phyloP scores from a whole-genome alignment of 2,797 vertebrate genomes.

The Varecia variegata region DNA sequence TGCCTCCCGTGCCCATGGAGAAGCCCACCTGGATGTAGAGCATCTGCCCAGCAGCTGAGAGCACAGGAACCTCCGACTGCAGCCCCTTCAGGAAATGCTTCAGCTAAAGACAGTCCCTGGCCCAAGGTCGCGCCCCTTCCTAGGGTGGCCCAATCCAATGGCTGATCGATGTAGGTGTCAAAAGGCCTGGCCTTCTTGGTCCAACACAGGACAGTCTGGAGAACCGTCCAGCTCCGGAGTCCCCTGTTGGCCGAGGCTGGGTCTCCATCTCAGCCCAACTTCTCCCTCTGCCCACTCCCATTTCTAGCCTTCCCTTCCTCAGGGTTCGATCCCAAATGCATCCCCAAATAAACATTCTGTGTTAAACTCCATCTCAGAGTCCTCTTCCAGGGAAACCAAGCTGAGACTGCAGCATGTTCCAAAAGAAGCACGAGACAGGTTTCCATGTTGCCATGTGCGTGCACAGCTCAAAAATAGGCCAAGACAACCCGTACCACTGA shows the following conservation, averaged over 20 bases:
- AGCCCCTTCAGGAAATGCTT: background rate
- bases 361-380: background rate
- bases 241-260: background rate
- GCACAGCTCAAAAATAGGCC: background rate
- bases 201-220: background rate
- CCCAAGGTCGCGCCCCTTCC: too few species aligned
- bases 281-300: background rate
- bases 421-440: background rate
- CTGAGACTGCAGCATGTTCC: background rate
- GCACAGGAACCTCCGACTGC: rapidly evolving
- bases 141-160: background rate
- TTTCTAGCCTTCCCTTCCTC: background rate
- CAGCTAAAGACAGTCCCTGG: background rate
- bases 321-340: background rate
- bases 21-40: background rate
- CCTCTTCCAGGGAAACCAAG: background rate
- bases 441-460: rapidly evolving
- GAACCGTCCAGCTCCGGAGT: background rate
- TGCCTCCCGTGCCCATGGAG: rapidly evolving
- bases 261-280: background rate
- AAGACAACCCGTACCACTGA: background rate
- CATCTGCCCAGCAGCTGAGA: background rate
- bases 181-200: background rate
- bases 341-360: background rate
- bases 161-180: rapidly evolving